A percentile compares a stretch with the other conserved stretches of the same genome.
Evolutionary conservation across 2,888 invertebrate genomes (phyloP).

Genomic region (Aphidius colemani): DNA sequence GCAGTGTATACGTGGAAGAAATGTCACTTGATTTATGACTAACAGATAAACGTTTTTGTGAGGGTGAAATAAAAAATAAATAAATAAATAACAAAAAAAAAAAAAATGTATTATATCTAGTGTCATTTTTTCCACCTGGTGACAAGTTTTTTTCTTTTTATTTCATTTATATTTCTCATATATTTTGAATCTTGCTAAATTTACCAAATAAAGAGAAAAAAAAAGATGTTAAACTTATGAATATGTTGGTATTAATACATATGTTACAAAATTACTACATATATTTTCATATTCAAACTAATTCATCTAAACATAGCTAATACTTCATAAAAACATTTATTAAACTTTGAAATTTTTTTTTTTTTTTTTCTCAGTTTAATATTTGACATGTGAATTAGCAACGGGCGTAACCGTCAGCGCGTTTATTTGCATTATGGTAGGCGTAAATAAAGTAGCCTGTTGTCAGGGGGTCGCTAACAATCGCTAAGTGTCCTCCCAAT

Average conservation of each 20-base stretch:
- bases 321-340: background rate
- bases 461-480: conserved; percentile 38
- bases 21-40: conserved; percentile 14
- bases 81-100: conserved; percentile 6
- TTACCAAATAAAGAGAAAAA: background rate
- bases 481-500: conserved; percentile 49
- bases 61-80: background rate
- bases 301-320: too few species aligned
- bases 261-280: too few species aligned
- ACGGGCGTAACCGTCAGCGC: conserved; percentile 42
- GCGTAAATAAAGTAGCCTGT: conserved; percentile 4
- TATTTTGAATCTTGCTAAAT: background rate
- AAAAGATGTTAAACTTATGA: background rate
- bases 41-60: conserved; percentile 2
- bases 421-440: background rate
- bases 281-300: too few species aligned
- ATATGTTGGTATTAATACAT: too few species aligned
- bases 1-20: background rate
- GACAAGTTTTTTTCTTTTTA: conserved; percentile 4
- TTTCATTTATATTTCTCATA: conserved; percentile 1
- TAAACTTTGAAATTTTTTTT: conserved; percentile 1
- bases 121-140: conserved; percentile 26
- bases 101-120: conserved; percentile 16
- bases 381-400: conserved; percentile 47
- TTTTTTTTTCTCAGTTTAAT: conserved; percentile 29